Evolutionary conservation across 23 tunicate genomes (phyloP).

Genomic region (Oikopleura vanhoeffeni): DNA sequence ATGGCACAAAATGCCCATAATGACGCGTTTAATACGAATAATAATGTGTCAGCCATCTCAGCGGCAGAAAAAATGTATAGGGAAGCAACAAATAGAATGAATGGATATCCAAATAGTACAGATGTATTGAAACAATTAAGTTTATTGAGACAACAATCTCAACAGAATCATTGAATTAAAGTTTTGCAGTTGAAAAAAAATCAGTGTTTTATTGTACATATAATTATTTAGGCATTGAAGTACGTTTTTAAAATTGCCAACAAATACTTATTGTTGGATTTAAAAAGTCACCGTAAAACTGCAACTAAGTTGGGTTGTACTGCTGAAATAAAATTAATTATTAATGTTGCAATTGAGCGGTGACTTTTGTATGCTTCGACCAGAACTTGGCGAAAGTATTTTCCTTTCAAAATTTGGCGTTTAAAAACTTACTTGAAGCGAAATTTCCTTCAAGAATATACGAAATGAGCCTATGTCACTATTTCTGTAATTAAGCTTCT

Average conservation of each 20-base stretch:
- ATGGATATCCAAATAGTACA: background rate
- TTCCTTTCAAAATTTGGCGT: background rate
- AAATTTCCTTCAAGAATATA: too few species aligned
- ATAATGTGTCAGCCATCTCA: background rate
- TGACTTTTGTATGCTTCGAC: too few species aligned
- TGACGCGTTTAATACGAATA: background rate
- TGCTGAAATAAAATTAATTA: too few species aligned
- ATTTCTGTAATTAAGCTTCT: too few species aligned
- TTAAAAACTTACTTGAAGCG: background rate
- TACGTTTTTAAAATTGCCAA: background rate
- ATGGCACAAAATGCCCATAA: background rate
- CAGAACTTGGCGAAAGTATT: background rate
- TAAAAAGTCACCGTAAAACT: too few species aligned
- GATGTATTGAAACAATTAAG: background rate
- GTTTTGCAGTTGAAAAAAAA: too few species aligned
- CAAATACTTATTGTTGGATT: too few species aligned
- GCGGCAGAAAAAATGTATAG: constrained; percentile 5
- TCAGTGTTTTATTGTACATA: background rate
- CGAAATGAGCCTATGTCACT: too few species aligned
- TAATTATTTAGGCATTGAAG: background rate
- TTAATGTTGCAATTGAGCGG: too few species aligned
- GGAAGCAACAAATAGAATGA: background rate
- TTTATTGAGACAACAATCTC: background rate
- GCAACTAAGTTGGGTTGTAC: too few species aligned
- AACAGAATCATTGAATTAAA: background rate